A percentile compares a stretch with the other conserved stretches of the same genome.
Conservation (phyloP, 2,888 invertebrate species). For the Steinernema scapterisci region DNA sequence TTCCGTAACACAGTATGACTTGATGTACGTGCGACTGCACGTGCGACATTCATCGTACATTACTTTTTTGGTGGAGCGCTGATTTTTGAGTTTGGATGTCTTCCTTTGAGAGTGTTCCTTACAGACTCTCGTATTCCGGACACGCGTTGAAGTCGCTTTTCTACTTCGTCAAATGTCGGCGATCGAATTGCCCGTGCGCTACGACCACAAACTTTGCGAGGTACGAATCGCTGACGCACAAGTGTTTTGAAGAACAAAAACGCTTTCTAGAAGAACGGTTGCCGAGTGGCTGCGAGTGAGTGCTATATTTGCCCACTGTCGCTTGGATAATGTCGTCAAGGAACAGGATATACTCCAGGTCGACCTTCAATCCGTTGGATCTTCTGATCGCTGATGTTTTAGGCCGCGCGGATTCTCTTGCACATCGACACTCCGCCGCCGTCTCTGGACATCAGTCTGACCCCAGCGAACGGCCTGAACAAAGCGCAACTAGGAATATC, state of each 20-base stretch:
- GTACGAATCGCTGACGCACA: background rate
- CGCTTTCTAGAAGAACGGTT: slow-evolving; percentile 34
- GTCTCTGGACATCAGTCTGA: slow-evolving; percentile 32
- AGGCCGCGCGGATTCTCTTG: slow-evolving; percentile 42
- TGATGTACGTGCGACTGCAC: too few species aligned
- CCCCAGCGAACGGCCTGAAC: background rate
- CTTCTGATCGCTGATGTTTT: background rate
- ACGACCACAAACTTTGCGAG: slow-evolving; percentile 8
- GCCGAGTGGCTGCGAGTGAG: slow-evolving; percentile 45
- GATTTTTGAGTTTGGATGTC: too few species aligned
- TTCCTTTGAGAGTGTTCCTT: background rate
- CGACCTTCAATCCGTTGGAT: background rate
- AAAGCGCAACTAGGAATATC: background rate
- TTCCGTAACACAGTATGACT: too few species aligned
- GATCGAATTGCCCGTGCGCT: slow-evolving; percentile 29
- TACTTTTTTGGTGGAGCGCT: too few species aligned
- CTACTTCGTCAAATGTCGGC: slow-evolving; percentile 35
- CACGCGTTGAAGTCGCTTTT: slow-evolving; percentile 33
- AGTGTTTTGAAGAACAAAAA: background rate
- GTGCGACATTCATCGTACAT: too few species aligned
- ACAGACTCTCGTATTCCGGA: slow-evolving; percentile 29
- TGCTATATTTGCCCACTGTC: slow-evolving; percentile 43
- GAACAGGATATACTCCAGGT: slow-evolving; percentile 40
- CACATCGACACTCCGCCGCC: slow-evolving; percentile 40
- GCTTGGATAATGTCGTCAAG: slow-evolving; percentile 35